Evolutionary conservation across 2,888 invertebrate species (phyloP), one percentile per base, ranked within the genome.

Genomic region (Thymelicus sylvestris): DNA sequence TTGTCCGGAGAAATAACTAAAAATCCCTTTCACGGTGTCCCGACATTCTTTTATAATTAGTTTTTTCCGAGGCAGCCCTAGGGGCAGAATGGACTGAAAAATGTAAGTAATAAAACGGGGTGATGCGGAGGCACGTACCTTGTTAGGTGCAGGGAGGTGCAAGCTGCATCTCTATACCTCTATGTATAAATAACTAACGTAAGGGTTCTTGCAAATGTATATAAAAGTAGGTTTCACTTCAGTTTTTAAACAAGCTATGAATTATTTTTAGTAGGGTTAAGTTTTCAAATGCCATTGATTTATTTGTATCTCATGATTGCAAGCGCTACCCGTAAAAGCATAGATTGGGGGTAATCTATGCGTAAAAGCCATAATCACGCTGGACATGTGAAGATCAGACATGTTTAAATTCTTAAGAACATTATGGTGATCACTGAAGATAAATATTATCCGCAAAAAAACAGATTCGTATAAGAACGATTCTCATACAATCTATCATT

Each of bases 71-170:
- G 66, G 60, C 67, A 71, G 61, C 68, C 71, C 69, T 50, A 55
- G 59, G 62, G 60, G 52, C 64, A 64, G 75, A 75, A 63, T 74
- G 74, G 71, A 74, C 74, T 80, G 78, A 88, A 79, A 80, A 80
- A 88, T 88, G 84, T 85, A 76, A 83, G 87, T 89, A 90, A 90
- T 90, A 89, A 86, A 86, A 82, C 74, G 78, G 77, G 77, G 78
- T 77, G 87, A 90, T 91, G 91, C 90, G 79, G 75, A 76, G 83
- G 84, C 91, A 91, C 91, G 91, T 88, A 83, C 77, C 86, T 85
- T 86, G 88, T 88, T 88, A 87, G 80, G 80, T 76, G 80, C 77
- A 69, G 74, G 73, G 75, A 79, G 80, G 79, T 76, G 80, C 74
- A 74, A 73, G 47, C 24, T 63, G 68, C 57, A 44, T 57, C 68